Evolutionary conservation across 1,140 invertebrate species (phyloP).

Genomic region (Brachystomella parvula): DNA sequence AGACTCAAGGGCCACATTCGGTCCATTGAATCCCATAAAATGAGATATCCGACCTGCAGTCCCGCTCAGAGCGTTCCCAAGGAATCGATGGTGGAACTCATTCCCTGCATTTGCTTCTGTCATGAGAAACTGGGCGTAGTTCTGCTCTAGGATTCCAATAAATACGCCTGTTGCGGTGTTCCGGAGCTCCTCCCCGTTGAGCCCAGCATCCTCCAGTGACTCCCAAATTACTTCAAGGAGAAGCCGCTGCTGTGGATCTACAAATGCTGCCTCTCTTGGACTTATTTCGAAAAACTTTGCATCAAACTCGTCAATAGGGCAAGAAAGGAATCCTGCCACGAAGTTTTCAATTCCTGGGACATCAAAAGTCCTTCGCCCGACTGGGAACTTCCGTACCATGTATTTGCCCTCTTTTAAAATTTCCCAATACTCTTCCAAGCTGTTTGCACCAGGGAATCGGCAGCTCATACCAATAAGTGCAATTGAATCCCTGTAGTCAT

Average conservation of each 20-base stretch:
- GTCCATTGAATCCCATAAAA: slow-evolving; percentile 15
- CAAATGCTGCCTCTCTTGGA: slow-evolving; percentile 49
- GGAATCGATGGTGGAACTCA: slow-evolving; percentile 8
- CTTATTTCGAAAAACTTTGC: slow-evolving; percentile 49
- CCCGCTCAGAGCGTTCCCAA: slow-evolving; percentile 17
- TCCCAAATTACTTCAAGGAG: slow-evolving; percentile 54
- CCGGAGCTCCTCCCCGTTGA: slow-evolving; percentile 40
- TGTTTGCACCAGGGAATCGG: slow-evolving; percentile 15
- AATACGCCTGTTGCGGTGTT: slow-evolving; percentile 50
- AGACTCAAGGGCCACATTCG: slow-evolving; percentile 6
- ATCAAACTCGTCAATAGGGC: slow-evolving; percentile 43
- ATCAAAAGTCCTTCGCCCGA: neutral
- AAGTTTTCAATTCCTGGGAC: neutral
- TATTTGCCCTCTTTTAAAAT: neutral
- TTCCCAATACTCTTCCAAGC: slow-evolving; percentile 11
- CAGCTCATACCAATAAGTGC: slow-evolving; percentile 15
- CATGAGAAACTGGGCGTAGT: neutral
- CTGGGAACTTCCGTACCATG: neutral
- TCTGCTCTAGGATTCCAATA: slow-evolving; percentile 43
- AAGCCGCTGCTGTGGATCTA: slow-evolving; percentile 56
- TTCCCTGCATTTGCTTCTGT: neutral
- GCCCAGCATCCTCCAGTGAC: slow-evolving; percentile 52
- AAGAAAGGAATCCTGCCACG: neutral
- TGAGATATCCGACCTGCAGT: neutral
- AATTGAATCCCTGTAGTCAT: neutral